Percentiles rank a stretch among this genome's conserved stretches.
phyloP scores from a whole-genome alignment of 1,140 invertebrate genomes.

The Drosophila fuyamai region DNA sequence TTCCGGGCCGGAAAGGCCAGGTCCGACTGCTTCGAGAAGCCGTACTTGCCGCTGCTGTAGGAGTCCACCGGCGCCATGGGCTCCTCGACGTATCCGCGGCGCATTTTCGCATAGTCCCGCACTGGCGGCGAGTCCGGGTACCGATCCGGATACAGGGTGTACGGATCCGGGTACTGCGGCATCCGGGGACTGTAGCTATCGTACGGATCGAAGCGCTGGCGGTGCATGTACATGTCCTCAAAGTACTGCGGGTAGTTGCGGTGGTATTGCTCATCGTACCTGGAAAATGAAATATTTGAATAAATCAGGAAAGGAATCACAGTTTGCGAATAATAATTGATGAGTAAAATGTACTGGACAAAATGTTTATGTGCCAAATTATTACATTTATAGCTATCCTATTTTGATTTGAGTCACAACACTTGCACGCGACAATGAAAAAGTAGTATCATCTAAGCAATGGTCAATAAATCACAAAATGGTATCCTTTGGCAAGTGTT shows the following conservation, averaged over 20 bases:
- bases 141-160: conserved; percentile 79
- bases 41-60: conserved; percentile 57
- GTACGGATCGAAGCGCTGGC: conserved; percentile 75
- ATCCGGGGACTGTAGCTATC: conserved; percentile 80
- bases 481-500: too few species aligned
- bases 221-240: conserved; percentile 79
- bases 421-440: too few species aligned
- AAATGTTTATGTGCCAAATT: too few species aligned
- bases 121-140: conserved; percentile 70
- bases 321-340: too few species aligned
- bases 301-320: background rate
- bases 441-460: too few species aligned
- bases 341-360: too few species aligned
- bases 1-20: conserved; percentile 43
- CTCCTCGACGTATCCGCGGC: conserved; percentile 61
- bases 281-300: conserved; percentile 18
- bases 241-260: conserved; percentile 76
- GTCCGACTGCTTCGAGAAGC: conserved; percentile 49
- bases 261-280: conserved; percentile 79
- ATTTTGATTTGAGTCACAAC: too few species aligned
- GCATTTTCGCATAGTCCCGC: conserved; percentile 63
- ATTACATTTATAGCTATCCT: too few species aligned
- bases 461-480: too few species aligned
- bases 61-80: conserved; percentile 38
- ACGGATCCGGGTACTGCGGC: conserved; percentile 78